Evolutionary conservation across 2,113 vertebrate species (phyloP), one percentile per base, ranked within the genome.

Genomic region (Actenoides hombroni): DNA sequence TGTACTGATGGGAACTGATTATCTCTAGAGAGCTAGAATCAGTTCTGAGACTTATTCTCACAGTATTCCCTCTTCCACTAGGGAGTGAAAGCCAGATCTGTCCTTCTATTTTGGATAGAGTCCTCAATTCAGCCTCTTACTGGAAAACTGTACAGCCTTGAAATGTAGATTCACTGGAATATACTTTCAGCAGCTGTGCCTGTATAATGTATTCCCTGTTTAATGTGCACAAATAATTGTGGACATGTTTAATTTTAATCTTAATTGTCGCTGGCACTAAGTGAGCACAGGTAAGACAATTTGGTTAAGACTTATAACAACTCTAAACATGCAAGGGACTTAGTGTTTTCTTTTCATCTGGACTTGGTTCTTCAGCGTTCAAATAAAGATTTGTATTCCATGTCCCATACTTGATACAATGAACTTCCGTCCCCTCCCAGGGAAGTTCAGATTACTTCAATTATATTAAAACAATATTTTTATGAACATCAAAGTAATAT

Each of bases 351-450:
- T 65, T 56, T 68, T 74, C 4, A 7, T 73, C 49, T 86, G 31
- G 21, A 49, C 77, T 88, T 86, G 3, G 5, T 70, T 86, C 21
- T 67, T 70, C 46, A n/a, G 21, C 11, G 69, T 64, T 88, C 23
- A 87, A 64, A 83, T 39, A 16, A 75, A 92, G 4, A 59, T 51
- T 40, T 83, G 10, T 39, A 78, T 81, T 78, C 42, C 1, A 2
- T 28, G 35, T 64, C 13, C 8, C 69, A 14, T 84, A 6, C 28
- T 81, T 77, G 29, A 16, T 53, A 53, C 17, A 51, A n/a, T 26
- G 9, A 46, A 16, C 6, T 33, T 17, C 19, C 40, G 44, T n/a
- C 19, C 0, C 0, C 1, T 11, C 6, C 8, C 37, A 9, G 18
- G 24, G 9, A 73, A 86, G 12, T 57, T 83, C 4, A 3, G 10